A percentile compares a stretch with the other conserved stretches of the same genome.
These are phyloP conservation scores for Scophthalmus maximus DNA, from an alignment of 2,113 vertebrate genomes.

Conservation along the genomic window DNA sequence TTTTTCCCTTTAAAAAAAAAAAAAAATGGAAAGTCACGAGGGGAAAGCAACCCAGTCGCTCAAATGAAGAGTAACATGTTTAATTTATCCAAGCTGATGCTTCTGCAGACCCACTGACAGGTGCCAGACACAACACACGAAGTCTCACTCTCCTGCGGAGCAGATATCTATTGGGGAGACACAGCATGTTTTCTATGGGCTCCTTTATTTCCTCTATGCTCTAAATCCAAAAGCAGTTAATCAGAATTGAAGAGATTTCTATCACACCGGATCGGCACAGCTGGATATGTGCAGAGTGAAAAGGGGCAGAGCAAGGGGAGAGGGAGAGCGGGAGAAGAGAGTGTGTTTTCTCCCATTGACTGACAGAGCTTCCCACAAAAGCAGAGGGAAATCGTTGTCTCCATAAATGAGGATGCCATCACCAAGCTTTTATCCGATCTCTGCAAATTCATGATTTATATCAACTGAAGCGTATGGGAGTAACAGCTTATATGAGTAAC, in stretches of 20 bases:
- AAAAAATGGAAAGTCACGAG: conserved; percentile 24
- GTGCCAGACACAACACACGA: conserved; percentile 61
- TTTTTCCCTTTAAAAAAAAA: conserved; percentile 19
- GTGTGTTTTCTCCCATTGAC: conserved; percentile 42
- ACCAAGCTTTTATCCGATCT: conserved; percentile 64
- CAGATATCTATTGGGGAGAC: conserved; percentile 31
- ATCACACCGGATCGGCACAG: too few relatives aligned
- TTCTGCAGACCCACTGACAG: conserved; percentile 65
- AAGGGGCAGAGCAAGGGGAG: conserved; percentile 1
- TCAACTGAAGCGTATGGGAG: conserved; percentile 35
- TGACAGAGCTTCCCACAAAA: conserved; percentile 22
- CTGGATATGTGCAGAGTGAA: conserved; percentile 26
- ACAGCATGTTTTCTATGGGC: conserved; percentile 46
- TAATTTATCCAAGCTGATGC: conserved; percentile 67
- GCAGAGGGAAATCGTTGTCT: conserved; percentile 50
- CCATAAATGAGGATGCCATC: conserved; percentile 47
- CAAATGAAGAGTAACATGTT: conserved; percentile 72
- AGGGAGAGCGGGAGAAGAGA: background rate
- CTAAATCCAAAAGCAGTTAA: conserved; percentile 66
- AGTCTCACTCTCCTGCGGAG: conserved; percentile 35
- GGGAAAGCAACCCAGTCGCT: conserved; percentile 43
- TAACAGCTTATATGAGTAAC: conserved; percentile 28
- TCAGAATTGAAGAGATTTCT: conserved; percentile 68
- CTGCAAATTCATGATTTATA: conserved; percentile 63
- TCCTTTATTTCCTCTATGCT: conserved; percentile 40